These are phyloP conservation scores for Puntigrus tetrazona DNA, from an alignment of 2,113 vertebrate species.

Conservation along the genomic window DNA sequence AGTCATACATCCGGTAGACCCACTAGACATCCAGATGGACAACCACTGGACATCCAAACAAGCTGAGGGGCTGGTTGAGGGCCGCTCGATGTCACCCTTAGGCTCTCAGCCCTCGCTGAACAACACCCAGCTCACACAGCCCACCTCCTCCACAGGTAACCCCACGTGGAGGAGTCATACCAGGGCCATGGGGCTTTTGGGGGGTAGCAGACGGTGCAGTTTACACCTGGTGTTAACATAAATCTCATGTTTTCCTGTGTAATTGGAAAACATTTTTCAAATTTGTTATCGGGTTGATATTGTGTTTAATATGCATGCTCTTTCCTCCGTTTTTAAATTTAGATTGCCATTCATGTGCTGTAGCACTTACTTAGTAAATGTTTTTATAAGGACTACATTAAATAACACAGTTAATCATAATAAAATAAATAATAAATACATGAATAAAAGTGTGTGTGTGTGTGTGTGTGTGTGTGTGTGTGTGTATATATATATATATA, in stretches of 20 bases:
- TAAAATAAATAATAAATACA: too few species aligned
- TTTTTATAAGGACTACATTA: neutral
- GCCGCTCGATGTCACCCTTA: conserved; percentile 63
- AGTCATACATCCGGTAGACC: conserved; percentile 81
- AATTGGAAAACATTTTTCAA: neutral
- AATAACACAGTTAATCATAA: too few species aligned
- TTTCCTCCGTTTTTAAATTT: neutral
- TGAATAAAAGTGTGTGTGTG: too few species aligned
- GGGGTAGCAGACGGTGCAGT: neutral
- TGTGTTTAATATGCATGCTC: neutral
- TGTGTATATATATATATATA: too few species aligned
- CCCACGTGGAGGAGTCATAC: conserved; percentile 54
- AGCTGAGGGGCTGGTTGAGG: conserved; percentile 79
- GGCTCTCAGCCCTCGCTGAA: conserved; percentile 75
- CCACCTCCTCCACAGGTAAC: conserved; percentile 88
- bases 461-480: too few species aligned
- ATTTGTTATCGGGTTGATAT: neutral
- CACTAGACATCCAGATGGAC: conserved; percentile 81
- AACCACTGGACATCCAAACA: conserved; percentile 81
- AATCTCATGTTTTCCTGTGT: neutral
- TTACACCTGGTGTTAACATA: conserved; percentile 27
- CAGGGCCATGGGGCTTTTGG: conserved; percentile 28
- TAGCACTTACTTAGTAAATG: neutral
- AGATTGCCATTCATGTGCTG: neutral
- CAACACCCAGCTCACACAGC: conserved; percentile 67